Base-by-base conservation (phyloP, 2,888 invertebrate species). In the Eilema depressum region DNA sequence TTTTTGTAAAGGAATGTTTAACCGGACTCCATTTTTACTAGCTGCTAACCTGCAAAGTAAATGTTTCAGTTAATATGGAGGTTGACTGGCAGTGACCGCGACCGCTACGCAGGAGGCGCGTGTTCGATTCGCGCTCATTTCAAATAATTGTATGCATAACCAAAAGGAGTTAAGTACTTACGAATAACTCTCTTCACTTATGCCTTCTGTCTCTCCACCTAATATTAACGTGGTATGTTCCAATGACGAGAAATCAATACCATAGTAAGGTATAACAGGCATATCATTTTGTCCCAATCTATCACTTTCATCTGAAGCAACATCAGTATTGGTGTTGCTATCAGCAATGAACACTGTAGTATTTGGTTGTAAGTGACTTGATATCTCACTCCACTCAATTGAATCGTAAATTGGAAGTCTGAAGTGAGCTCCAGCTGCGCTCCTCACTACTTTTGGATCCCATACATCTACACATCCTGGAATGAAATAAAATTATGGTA, bases 201-300 rank as follows among this genome's bases (percentile, higher is more conserved):
- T 95, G 0, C 99, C 98, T 89, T 97, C 96, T 11, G 98, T 98
- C 93, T 99, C 99, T 12, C 99, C 99, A 20, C 99, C 98, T 79
- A 99, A 95, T 53, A 99, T 96, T 7, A 99, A 88, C 41, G 97
- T 96, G 37, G 96, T 95, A 78, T 97, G 96, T 33, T 94, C 89
- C 64, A 92, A 88, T 33, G 90, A 83, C 2, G 93, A 86, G 89
- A 96, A 97, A 82, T 97, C 93, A 1, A 96, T 89, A 66, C 96
- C 88, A 85, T 96, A 96, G 87, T 98, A 98, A 47, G 97, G 96
- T 63, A 96, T 74, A 47, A 96, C 87, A 30, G 97, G 96, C 71
- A 97, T 86, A 62, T 73, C 64, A 68, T 68, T 70, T 62, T 41
- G 68, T 17, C 37, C 63, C 23, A 78, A 83, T 56, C 79, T 81